Base-by-base conservation (phyloP, 2,888 invertebrate genomes). In the Pammene aurita region DNA sequence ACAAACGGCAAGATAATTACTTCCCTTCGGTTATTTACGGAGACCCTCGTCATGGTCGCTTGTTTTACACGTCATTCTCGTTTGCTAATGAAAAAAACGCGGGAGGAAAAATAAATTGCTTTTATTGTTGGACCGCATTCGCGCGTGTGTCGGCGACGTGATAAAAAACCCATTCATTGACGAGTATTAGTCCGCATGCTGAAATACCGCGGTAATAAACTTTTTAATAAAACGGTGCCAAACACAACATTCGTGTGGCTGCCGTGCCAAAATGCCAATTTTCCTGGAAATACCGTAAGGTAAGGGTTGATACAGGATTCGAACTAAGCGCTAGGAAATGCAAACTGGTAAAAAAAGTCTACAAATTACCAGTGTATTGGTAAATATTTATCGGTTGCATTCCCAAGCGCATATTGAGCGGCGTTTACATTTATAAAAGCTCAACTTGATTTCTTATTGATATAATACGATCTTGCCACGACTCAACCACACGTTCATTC, bases 31-130 rank as follows among this genome's bases (percentile, higher is more conserved):
- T 87, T 88, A 87, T 89, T 89, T 88, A 89, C 87, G 75, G 81
- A 76, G 73, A 89, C 89, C 89, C 89, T 89, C 87, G 86, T 89
- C 89, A 88, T 75, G 83, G 84, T 79, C 80, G 87, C 85, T 89
- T 89, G 89, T 90, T 90, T 89, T 88, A 90, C 90, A 89, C 88
- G 87, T 90, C 90, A 89, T 87, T 88, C 89, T 84, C 85, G 87
- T 89, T 89, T 86, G 86, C 87, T 90, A 90, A 90, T 90, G 90
- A 90, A 91, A 91, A 90, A 90, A 89, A 84, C 86, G 83, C 79
- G 81, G 75, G 81, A 78, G 80, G 80, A 86, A 85, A 88, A 87
- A 87, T 88, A 86, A 89, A 90, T 88, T 89, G 89, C 85, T 87
- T 90, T 86, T 86, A 89, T 89, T 89, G 88, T 89, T 80, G 83